Base-by-base conservation (phyloP, 2,888 invertebrate genomes). In the Aphrophora alni region DNA sequence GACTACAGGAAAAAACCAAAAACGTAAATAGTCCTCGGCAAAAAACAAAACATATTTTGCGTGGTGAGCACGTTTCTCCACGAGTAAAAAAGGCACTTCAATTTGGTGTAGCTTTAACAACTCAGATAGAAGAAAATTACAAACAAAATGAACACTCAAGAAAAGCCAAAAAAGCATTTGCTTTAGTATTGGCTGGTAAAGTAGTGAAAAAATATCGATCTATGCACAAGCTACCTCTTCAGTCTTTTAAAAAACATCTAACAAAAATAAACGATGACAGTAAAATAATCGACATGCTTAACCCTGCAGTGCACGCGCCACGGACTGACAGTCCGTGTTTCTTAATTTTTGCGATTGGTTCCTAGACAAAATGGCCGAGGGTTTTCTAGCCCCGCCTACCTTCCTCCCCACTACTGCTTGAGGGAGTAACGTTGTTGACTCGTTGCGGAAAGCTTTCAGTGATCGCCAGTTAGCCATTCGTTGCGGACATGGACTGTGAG, bases 51-150 rank as follows among this genome's bases (percentile, higher is more conserved):
- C 3, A 68, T 28, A 68, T 77, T 25, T 38, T 77, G 21, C 69
- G 33, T 5, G 77, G 70, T 27, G 77, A 77, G 69, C 28, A 26
- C 12, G 69, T 77, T 25, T 77, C 77, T 26, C 68, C 77, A 17
- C 8, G 38, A 7, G 71, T 77, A 17, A 77, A 33, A 12, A 77
- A 25, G 12, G 3, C 17, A 4, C 71, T 77, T 12, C 38, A 77
- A 77, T 77, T 77, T 68, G 33, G 38, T 2, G 12, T 24, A n/a
- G 73, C 73, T 27, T n/a, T 73, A 27, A 73, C 73, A 10, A 73
- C 12, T 73, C 73, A 73, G n/a, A 73, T 73, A 10, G 73, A 73
- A 21, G 28, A 73, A 73, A 73, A 73, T 28, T 73, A 73, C 33
- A 73, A 73, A 5, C 28, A 7, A 27, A 73, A 73, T 73, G 26